A percentile compares a stretch with the other conserved stretches of the same genome.
These are phyloP conservation scores for Cyprinella venusta DNA, from an alignment of 2,797 vertebrate genomes.

Conservation along the genomic window DNA sequence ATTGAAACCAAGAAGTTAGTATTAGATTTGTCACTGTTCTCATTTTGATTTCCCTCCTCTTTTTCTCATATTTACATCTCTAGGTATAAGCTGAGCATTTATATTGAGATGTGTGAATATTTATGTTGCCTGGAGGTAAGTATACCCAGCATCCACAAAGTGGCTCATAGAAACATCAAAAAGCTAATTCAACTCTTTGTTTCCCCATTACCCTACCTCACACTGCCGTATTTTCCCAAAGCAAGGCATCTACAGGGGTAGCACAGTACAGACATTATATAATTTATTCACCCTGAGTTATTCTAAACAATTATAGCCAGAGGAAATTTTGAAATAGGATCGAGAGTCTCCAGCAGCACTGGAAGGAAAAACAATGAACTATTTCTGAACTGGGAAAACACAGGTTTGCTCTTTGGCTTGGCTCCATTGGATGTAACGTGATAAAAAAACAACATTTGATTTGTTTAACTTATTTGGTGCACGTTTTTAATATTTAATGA, in stretches of 20 bases:
- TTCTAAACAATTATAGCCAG: slow-evolving; percentile 4
- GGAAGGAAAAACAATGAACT: neutral
- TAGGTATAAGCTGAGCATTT: neutral
- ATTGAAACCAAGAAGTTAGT: neutral
- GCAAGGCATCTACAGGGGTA: neutral
- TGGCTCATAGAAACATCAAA: slow-evolving; percentile 21
- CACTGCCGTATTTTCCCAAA: neutral
- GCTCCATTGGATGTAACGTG: neutral
- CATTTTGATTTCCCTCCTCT: neutral
- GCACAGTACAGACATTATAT: neutral
- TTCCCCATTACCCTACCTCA: neutral
- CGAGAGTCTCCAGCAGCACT: neutral
- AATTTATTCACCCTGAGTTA: neutral
- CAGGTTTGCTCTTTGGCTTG: neutral
- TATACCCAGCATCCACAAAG: slow-evolving; percentile 18
- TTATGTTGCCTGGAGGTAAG: slow-evolving; percentile 25
- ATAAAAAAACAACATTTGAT: too few species aligned
- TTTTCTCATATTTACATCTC: neutral
- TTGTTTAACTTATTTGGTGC: too few species aligned
- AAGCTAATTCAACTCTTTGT: slow-evolving; percentile 1
- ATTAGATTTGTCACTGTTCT: slow-evolving; percentile 6
- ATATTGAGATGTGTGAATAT: slow-evolving; percentile 6
- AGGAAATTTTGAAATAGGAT: slow-evolving; percentile 3
- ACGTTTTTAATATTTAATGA: too few species aligned
- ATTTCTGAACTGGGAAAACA: neutral